These are phyloP conservation scores for Vireo griseus DNA, from an alignment of 2,797 vertebrate species.

Conservation along the genomic window DNA sequence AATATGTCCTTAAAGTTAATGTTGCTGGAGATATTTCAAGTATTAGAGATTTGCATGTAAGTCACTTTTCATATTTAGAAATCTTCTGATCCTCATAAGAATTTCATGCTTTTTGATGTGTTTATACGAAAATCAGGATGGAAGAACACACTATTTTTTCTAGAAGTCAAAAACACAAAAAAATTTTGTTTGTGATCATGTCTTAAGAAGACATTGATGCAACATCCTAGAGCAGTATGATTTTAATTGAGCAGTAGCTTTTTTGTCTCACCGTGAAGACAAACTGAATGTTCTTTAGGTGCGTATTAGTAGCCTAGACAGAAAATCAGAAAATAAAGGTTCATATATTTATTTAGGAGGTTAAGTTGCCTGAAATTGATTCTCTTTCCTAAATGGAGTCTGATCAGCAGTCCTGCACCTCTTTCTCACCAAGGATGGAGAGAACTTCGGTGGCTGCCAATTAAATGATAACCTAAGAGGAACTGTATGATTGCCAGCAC, in stretches of 20 bases:
- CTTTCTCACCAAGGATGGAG: background rate
- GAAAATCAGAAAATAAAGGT: background rate
- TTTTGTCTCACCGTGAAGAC: background rate
- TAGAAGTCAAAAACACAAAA: background rate
- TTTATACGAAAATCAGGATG: background rate
- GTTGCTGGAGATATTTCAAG: background rate
- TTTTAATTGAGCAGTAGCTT: background rate
- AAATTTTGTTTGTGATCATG: background rate
- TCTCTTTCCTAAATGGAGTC: background rate
- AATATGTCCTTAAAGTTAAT: slow-evolving; percentile 21
- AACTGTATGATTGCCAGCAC: background rate
- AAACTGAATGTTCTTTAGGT: background rate
- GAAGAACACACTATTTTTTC: background rate
- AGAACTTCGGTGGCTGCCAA: background rate
- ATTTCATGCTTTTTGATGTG: background rate
- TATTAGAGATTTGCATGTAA: background rate
- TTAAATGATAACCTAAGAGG: background rate
- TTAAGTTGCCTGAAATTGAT: background rate
- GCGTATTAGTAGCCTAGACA: background rate
- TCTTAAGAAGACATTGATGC: background rate
- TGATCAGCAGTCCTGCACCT: background rate
- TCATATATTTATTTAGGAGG: background rate
- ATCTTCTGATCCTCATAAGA: background rate
- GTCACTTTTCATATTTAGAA: background rate
- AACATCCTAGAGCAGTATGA: background rate